Evolutionary conservation across 2,888 invertebrate species (phyloP).

Genomic region (Eueremaeus valkanovi): DNA sequence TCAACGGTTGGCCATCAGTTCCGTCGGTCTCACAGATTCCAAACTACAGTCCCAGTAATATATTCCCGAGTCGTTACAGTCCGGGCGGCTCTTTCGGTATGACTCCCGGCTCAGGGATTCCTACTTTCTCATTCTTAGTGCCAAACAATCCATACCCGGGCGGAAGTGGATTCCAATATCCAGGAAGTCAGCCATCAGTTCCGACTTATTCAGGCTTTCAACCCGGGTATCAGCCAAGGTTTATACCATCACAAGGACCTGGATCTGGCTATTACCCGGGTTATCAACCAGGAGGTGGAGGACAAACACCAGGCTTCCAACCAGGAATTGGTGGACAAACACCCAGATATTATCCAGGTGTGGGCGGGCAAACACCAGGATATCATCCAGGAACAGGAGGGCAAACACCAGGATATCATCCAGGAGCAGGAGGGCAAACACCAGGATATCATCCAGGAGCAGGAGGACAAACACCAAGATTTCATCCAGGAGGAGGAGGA

Average conservation of each 20-base stretch:
- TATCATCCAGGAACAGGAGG: slow-evolving; percentile 6
- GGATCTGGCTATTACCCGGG: not conserved
- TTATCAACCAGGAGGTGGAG: not conserved
- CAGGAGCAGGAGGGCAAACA: not conserved
- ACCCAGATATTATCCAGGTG: too few relatives aligned
- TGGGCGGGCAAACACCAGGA: too few relatives aligned
- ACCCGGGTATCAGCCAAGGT: not conserved
- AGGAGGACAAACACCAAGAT: not conserved
- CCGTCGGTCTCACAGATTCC: slow-evolving; percentile 9
- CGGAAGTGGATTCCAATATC: slow-evolving; percentile 19
- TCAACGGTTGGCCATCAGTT: slow-evolving; percentile 14
- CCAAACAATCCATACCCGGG: slow-evolving; percentile 13
- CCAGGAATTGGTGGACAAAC: too few relatives aligned
- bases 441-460: not conserved
- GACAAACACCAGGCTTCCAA: too few relatives aligned
- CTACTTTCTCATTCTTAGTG: slow-evolving; percentile 10
- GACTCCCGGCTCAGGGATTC: slow-evolving; percentile 10
- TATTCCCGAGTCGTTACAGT: not conserved
- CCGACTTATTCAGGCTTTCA: not conserved
- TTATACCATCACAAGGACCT: not conserved
- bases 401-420: not conserved
- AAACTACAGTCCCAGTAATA: slow-evolving; percentile 3
- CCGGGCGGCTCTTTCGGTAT: not conserved
- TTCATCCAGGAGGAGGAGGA: not conserved
- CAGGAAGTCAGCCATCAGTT: not conserved